Conservation (phyloP, 2,113 vertebrate species). For the Marmota monax region DNA sequence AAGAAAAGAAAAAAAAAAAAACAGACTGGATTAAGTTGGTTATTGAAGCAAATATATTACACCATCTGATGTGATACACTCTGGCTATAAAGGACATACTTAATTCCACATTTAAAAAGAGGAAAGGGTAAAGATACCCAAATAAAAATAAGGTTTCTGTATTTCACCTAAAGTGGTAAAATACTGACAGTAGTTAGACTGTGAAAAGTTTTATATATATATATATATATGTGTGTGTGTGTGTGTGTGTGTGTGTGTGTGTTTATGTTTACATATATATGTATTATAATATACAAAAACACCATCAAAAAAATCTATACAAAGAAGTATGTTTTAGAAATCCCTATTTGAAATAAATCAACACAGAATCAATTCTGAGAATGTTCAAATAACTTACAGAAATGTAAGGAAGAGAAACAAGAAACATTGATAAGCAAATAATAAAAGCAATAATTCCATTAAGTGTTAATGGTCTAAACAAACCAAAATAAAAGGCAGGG, state of each 20-base stretch:
- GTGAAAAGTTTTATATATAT: neutral
- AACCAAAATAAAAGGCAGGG: neutral
- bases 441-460: neutral
- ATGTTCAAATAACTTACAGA: neutral
- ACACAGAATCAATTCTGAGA: neutral
- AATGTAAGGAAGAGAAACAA: constrained; percentile 6
- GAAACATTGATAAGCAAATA: neutral
- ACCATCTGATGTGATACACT: neutral
- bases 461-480: neutral
- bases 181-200: neutral
- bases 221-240: too few species aligned
- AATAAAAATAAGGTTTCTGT: neutral
- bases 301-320: neutral
- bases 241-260: too few species aligned
- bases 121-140: neutral
- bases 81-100: neutral
- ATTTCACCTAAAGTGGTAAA: neutral
- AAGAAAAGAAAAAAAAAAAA: neutral
- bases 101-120: neutral
- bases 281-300: neutral
- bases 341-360: neutral
- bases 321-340: neutral
- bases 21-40: neutral
- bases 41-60: neutral
- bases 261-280: too few species aligned